Conservation (phyloP, 2,888 invertebrate genomes). For the Eupsilia transversa region DNA sequence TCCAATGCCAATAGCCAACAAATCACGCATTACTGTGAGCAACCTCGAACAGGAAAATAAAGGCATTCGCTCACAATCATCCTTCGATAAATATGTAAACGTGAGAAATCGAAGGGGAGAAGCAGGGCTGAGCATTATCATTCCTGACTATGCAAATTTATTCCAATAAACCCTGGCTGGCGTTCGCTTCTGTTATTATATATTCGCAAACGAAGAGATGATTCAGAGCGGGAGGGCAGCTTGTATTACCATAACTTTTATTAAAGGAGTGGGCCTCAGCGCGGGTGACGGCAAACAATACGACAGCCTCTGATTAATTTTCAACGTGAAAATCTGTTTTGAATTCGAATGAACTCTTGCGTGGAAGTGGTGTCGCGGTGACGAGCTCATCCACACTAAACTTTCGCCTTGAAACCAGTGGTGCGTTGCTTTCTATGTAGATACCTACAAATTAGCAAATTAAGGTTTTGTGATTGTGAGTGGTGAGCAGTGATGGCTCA, state of each 20-base stretch:
- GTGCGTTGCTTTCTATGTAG: conserved; percentile 10
- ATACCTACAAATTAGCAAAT: neutral
- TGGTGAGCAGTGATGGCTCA: no score
- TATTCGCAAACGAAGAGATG: conserved; percentile 90
- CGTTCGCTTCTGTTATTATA: conserved; percentile 88
- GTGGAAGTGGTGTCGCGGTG: conserved; percentile 52
- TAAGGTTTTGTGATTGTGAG: no score
- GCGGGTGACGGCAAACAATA: conserved; percentile 84
- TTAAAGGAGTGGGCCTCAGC: conserved; percentile 86
- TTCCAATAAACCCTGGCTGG: conserved; percentile 88
- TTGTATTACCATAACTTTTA: conserved; percentile 90
- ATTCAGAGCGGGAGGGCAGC: conserved; percentile 86
- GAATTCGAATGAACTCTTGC: conserved; percentile 82
- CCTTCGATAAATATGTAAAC: conserved; percentile 89
- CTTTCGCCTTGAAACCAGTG: conserved; percentile 22
- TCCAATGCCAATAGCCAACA: conserved; percentile 29
- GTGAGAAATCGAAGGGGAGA: conserved; percentile 84
- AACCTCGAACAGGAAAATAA: conserved; percentile 68
- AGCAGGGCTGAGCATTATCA: conserved; percentile 82
- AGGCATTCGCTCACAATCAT: conserved; percentile 78
- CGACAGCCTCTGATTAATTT: conserved; percentile 86
- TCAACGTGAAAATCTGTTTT: conserved; percentile 86
- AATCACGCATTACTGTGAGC: conserved; percentile 58
- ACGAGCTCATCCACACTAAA: conserved; percentile 28
- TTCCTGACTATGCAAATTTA: conserved; percentile 89